phyloP scores from a whole-genome alignment of 2,888 invertebrate genomes.

The Prostheceraeus crozeri region DNA sequence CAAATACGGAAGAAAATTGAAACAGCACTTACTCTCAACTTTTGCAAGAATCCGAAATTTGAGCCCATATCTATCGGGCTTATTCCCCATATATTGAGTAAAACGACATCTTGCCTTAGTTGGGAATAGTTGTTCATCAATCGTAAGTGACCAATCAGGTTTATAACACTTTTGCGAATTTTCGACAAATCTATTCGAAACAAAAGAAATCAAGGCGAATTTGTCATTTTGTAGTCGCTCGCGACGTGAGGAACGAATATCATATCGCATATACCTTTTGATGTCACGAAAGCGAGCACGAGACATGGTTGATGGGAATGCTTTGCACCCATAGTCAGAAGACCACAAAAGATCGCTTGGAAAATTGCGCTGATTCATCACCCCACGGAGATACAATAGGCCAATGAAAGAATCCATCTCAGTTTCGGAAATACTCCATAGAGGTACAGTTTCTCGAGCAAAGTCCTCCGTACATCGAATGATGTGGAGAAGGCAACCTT shows the following conservation, averaged over 20 bases:
- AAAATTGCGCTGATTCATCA: background rate
- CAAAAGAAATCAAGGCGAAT: background rate
- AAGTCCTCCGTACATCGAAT: background rate
- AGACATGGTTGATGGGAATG: slow-evolving; percentile 10
- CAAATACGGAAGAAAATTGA: slow-evolving; percentile 1
- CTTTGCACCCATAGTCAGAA: background rate
- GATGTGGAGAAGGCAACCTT: slow-evolving; percentile 8
- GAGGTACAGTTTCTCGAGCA: background rate
- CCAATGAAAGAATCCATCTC: background rate
- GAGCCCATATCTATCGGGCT: slow-evolving; percentile 5
- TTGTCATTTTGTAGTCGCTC: background rate
- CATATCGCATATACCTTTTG: background rate
- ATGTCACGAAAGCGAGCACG: slow-evolving; percentile 10
- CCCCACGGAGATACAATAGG: background rate
- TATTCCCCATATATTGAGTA: slow-evolving; percentile 22
- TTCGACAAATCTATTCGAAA: slow-evolving; percentile 1
- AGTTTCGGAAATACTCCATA: background rate
- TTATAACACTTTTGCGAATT: slow-evolving; percentile 12
- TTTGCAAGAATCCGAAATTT: slow-evolving; percentile 18
- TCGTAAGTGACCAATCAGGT: background rate
- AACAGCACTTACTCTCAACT: slow-evolving; percentile 8
- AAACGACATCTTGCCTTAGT: slow-evolving; percentile 24
- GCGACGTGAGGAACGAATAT: background rate
- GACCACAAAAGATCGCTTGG: background rate
- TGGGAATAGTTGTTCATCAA: slow-evolving; percentile 17